Conservation (phyloP, 2,888 invertebrate genomes). For the Eupithecia centaureata region DNA sequence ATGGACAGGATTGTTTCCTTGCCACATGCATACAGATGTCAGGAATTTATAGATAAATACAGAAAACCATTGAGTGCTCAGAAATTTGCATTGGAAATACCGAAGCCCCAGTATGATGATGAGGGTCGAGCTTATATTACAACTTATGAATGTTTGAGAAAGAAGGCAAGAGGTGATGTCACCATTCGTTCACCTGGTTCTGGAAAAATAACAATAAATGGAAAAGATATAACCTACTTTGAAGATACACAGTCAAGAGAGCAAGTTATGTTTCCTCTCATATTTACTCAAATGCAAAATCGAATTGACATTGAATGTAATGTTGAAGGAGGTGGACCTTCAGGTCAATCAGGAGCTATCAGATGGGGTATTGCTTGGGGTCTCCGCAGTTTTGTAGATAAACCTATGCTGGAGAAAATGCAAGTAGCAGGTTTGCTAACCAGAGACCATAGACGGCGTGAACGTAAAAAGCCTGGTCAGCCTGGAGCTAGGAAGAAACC, state of each 20-base stretch:
- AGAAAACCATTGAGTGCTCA: slow-evolving; percentile 85
- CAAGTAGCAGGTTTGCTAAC: slow-evolving; percentile 95
- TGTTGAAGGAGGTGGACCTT: slow-evolving; percentile 88
- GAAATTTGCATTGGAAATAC: slow-evolving; percentile 84
- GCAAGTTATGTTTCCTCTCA: slow-evolving; percentile 94
- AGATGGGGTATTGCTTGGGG: slow-evolving; percentile 94
- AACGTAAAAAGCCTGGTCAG: slow-evolving; percentile 97
- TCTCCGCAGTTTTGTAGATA: slow-evolving; percentile 91
- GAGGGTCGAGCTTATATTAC: slow-evolving; percentile 89
- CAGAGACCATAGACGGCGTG: slow-evolving; percentile 89
- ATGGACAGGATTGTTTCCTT: slow-evolving; percentile 88
- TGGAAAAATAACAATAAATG: slow-evolving; percentile 93
- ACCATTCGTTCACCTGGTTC: slow-evolving; percentile 92
- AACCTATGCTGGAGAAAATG: slow-evolving; percentile 91
- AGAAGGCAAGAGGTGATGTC: slow-evolving; percentile 89
- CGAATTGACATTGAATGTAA: slow-evolving; percentile 93
- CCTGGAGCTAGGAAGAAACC: slow-evolving; percentile 94
- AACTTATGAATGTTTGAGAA: slow-evolving; percentile 89
- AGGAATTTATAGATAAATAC: slow-evolving; percentile 90
- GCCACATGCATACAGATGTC: slow-evolving; percentile 88
- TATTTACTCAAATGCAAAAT: slow-evolving; percentile 89
- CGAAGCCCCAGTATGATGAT: slow-evolving; percentile 87
- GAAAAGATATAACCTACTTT: slow-evolving; percentile 91
- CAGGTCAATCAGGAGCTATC: slow-evolving; percentile 94
- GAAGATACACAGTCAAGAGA: slow-evolving; percentile 87